Evolutionary conservation across 2,113 vertebrate genomes (phyloP).

Genomic region (Cacatua alba): DNA sequence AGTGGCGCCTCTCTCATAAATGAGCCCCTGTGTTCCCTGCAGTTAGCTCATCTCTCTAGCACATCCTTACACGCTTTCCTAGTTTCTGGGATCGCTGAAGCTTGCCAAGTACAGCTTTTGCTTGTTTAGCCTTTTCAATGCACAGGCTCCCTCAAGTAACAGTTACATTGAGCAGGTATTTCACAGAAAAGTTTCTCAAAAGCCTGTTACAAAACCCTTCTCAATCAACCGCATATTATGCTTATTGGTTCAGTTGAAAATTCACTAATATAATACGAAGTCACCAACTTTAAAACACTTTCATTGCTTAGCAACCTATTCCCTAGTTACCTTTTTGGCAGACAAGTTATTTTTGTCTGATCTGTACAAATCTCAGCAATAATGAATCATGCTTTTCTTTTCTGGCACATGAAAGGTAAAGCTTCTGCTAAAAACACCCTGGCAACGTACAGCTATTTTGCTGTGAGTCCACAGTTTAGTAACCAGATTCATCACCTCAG

Average conservation of each 20-base stretch:
- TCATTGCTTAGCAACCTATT: not conserved
- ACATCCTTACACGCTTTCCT: not conserved
- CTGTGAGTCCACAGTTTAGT: not conserved
- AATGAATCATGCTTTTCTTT: not conserved
- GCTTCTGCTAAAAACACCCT: not conserved
- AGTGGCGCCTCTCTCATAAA: not conserved
- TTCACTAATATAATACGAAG: not conserved
- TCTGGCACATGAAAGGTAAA: not conserved
- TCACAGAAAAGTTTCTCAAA: not conserved
- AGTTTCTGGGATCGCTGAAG: not conserved
- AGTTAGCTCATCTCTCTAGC: not conserved
- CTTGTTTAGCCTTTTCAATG: not conserved
- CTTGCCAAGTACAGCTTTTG: not conserved
- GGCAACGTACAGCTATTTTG: not conserved
- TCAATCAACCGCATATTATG: not conserved
- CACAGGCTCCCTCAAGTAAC: not conserved
- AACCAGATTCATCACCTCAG: not conserved
- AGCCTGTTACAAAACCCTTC: not conserved
- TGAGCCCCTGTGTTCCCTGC: not conserved
- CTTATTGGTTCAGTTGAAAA: not conserved
- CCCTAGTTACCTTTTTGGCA: not conserved
- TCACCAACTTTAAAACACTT: not conserved
- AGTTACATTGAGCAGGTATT: not conserved
- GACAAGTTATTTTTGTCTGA: not conserved
- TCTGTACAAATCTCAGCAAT: not conserved